A percentile compares a stretch with the other conserved stretches of the same genome.
phyloP scores from a whole-genome alignment of 2,888 invertebrate species.

The Chromoteleia sp. region DNA sequence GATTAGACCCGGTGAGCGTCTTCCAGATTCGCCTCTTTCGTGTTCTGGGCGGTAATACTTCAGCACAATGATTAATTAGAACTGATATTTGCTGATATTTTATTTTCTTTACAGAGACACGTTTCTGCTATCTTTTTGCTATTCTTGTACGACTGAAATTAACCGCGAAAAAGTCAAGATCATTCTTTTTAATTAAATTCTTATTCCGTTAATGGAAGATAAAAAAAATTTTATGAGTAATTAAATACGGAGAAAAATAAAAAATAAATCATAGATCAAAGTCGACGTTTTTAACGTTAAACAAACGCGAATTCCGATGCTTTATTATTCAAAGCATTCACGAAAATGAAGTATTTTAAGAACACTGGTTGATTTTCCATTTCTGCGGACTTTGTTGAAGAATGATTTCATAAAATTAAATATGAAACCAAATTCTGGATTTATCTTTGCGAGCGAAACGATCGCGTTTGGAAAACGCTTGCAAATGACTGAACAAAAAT shows the following conservation, averaged over 20 bases:
- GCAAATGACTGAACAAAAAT: too few species aligned
- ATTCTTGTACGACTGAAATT: neutral
- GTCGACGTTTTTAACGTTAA: too few species aligned
- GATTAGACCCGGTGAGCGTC: conserved; percentile 48
- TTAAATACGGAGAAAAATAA: neutral
- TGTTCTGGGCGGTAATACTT: conserved; percentile 53
- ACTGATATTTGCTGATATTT: conserved; percentile 17
- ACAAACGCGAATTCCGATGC: too few species aligned
- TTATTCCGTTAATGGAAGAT: conserved; percentile 1
- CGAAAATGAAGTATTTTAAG: too few species aligned
- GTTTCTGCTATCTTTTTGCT: conserved; percentile 14
- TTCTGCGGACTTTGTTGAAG: too few species aligned
- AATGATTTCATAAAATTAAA: too few species aligned
- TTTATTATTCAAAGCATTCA: too few species aligned
- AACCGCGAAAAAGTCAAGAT: conserved; percentile 21
- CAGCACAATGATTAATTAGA: conserved; percentile 46
- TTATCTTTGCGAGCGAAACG: too few species aligned
- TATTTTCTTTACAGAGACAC: neutral
- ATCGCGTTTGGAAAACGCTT: too few species aligned
- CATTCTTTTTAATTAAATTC: conserved; percentile 22
- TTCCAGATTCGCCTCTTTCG: conserved; percentile 61
- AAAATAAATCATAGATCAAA: neutral
- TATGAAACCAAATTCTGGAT: too few species aligned
- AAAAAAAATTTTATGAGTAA: conserved; percentile 3
- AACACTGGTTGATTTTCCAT: too few species aligned